These are phyloP conservation scores for Apamea anceps DNA, from an alignment of 2,888 invertebrate genomes.

Conservation along the genomic window DNA sequence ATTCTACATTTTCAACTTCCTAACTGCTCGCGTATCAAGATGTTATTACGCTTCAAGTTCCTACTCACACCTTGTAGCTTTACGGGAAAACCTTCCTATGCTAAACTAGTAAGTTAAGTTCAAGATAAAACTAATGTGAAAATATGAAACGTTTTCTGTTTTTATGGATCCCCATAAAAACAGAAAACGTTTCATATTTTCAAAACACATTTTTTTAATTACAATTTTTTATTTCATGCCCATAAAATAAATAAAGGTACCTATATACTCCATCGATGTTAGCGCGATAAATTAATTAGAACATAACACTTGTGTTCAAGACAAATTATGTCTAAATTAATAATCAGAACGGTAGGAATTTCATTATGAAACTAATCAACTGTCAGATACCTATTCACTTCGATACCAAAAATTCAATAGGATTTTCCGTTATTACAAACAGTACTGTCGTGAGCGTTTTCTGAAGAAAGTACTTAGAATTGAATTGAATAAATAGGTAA, in stretches of 20 bases:
- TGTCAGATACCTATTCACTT: constrained; percentile 65
- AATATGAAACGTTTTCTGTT: neutral
- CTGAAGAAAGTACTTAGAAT: constrained; percentile 6
- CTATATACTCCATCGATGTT: constrained; percentile 2
- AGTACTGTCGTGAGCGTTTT: constrained; percentile 44
- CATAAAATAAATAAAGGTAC: neutral
- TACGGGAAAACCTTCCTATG: neutral
- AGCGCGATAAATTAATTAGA: constrained; percentile 28
- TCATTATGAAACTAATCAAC: constrained; percentile 71
- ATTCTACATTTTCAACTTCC: constrained; percentile 31
- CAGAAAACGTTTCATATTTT: too few species aligned
- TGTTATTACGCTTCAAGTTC: constrained; percentile 19
- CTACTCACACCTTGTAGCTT: neutral
- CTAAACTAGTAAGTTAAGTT: neutral
- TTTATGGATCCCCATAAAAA: too few species aligned
- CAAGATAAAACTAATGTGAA: neutral
- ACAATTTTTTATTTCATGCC: neutral
- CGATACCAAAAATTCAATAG: constrained; percentile 57
- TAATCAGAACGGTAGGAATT: constrained; percentile 65
- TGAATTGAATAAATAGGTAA: constrained; percentile 30
- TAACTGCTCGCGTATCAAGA: constrained; percentile 3
- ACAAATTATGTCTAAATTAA: constrained; percentile 49
- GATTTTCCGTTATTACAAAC: constrained; percentile 55
- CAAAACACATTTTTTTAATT: neutral
- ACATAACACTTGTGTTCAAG: constrained; percentile 28